These are phyloP conservation scores for Nyctalus aviator DNA, from an alignment of 2,797 vertebrate species.

Conservation along the genomic window DNA sequence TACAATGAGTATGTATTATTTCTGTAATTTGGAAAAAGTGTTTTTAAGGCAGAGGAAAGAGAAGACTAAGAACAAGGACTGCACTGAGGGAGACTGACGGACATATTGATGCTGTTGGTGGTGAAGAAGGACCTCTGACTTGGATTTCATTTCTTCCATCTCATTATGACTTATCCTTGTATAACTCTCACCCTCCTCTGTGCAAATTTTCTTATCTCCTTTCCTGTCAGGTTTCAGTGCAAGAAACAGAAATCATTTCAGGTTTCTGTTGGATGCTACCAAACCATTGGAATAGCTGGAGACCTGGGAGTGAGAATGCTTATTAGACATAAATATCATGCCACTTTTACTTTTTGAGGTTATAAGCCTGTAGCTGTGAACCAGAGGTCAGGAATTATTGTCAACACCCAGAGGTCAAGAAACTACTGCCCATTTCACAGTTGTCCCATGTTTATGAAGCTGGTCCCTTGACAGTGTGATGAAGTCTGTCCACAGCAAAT, in stretches of 20 bases:
- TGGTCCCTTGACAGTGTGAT: neutral
- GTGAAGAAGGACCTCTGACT: neutral
- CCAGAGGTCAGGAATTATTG: conserved; percentile 22
- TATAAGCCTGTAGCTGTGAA: neutral
- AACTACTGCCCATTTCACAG: neutral
- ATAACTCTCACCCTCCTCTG: neutral
- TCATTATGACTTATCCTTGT: neutral
- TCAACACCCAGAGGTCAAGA: neutral
- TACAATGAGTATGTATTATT: neutral
- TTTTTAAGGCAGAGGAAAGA: neutral
- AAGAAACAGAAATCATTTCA: neutral
- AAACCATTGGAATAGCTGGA: neutral
- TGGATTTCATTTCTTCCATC: neutral
- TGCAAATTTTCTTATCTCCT: neutral
- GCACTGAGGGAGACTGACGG: neutral
- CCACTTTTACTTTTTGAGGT: neutral
- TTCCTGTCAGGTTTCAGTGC: neutral
- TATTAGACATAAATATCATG: neutral
- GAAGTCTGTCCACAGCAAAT: neutral
- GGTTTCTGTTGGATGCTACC: neutral
- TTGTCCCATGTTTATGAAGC: neutral
- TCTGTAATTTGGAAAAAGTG: neutral
- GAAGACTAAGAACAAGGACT: neutral
- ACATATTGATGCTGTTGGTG: neutral
- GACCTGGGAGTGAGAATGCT: neutral